A percentile compares a stretch with the other conserved stretches of the same genome.
Conservation (phyloP, 2,888 invertebrate genomes). For the Sisyra terminalis region DNA sequence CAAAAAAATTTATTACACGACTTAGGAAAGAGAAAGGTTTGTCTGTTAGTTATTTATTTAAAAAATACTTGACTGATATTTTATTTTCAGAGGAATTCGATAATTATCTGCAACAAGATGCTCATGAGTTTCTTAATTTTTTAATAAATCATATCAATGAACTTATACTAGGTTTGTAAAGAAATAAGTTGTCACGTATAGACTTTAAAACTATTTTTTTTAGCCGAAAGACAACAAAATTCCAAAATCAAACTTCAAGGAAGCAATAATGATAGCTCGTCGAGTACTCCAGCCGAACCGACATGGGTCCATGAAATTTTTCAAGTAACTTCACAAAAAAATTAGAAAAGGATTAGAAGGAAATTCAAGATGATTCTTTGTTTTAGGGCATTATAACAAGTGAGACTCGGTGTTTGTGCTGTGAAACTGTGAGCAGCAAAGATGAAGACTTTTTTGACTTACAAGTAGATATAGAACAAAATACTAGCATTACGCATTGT, state of each 20-base stretch:
- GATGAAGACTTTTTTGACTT: slow-evolving; percentile 99
- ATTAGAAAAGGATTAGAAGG: too few relatives aligned
- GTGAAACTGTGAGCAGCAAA: slow-evolving; percentile 98
- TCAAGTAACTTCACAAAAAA: too few relatives aligned
- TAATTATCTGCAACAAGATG: slow-evolving; percentile 99
- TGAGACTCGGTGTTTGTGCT: slow-evolving; percentile 97
- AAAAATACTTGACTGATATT: background rate
- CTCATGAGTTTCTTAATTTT: slow-evolving; percentile 98
- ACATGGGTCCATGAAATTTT: slow-evolving; percentile 99
- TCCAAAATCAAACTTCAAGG: slow-evolving; percentile 38
- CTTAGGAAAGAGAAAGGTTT: slow-evolving; percentile 97
- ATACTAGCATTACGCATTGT: slow-evolving; percentile 98
- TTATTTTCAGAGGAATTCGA: slow-evolving; percentile 45
- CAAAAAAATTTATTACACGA: slow-evolving; percentile 98
- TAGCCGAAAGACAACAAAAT: slow-evolving; percentile 62
- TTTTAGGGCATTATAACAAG: slow-evolving; percentile 83
- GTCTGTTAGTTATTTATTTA: slow-evolving; percentile 6
- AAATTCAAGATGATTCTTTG: slow-evolving; percentile 9
- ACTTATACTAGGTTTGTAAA: slow-evolving; percentile 73
- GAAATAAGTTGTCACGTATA: slow-evolving; percentile 1
- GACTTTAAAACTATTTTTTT: slow-evolving; percentile 4
- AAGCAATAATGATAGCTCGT: slow-evolving; percentile 32
- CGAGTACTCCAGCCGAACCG: slow-evolving; percentile 55
- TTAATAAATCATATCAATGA: slow-evolving; percentile 97
- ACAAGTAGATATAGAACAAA: slow-evolving; percentile 98